Base-by-base conservation (phyloP, 2,888 invertebrate genomes). In the Drosophila mayaguana region DNA sequence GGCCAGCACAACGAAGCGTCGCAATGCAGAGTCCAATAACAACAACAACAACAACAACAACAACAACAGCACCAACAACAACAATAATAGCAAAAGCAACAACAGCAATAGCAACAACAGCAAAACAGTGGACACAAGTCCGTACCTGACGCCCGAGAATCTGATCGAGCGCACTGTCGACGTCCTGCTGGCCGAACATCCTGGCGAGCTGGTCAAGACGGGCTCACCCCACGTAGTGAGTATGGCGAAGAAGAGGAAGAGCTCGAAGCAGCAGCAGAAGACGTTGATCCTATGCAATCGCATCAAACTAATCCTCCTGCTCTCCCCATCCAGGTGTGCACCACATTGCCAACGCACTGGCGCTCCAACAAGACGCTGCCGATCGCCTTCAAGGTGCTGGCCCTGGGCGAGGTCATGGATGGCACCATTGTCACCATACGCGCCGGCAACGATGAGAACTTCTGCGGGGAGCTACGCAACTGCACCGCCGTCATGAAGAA, bases 401-500 rank as follows among this genome's bases (percentile, higher is more conserved):
- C 98, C 0, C 94, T 98, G 59, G 98, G 98, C 14, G 98, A 98
- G 88, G 96, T 98, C 54, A 96, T 96, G 81, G 98, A 99, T 93
- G 98, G 98, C 42, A 99, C 99, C 20, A 94, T 97, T 92, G 98
- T 99, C 79, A 97, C 97, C 20, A 96, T 99, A 61, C 94, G 96
- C 62, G 99, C 98, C 28, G 99, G 99, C 28, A 99, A 99, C 93
- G 99, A 99, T 92, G 98, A 99, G 93, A 99, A 98, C 94, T 98
- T 96, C 92, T 97, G 97, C 90, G 98, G 98, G 3, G 98, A 99
- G 92, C 94, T 98, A 81, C 94, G 98, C 89, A 99, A 99, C 94
- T 96, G 96, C 88, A 96, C 97, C 18, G 98, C 98, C 0, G 96
- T 98, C 75, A 97, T 98, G 97, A 98, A 98, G 94, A 98, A 98